Conservation (phyloP, 2,113 vertebrate genomes). For the Columba livia region DNA sequence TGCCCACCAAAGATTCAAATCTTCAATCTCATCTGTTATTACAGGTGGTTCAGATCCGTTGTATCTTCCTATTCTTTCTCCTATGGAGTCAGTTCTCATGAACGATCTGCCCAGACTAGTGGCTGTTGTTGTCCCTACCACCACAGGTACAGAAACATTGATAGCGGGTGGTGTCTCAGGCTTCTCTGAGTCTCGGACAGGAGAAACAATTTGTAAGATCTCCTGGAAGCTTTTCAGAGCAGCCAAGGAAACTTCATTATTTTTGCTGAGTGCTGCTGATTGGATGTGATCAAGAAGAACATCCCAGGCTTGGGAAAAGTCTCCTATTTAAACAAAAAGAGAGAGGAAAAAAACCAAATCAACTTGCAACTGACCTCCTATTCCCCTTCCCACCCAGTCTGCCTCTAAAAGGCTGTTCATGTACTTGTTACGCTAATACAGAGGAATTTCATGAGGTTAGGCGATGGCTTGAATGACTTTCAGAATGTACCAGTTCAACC, state of each 20-base stretch:
- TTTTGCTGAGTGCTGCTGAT: slow-evolving; percentile 97
- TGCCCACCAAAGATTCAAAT: slow-evolving; percentile 96
- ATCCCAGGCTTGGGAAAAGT: slow-evolving; percentile 98
- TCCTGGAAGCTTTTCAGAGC: slow-evolving; percentile 99
- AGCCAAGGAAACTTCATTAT: slow-evolving; percentile 96
- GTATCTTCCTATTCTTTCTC: slow-evolving; percentile 87
- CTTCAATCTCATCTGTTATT: slow-evolving; percentile 90
- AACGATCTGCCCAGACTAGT: slow-evolving; percentile 87
- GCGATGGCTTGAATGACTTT: background rate
- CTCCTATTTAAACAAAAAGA: slow-evolving; percentile 76
- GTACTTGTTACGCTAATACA: background rate
- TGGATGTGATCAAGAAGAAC: slow-evolving; percentile 97
- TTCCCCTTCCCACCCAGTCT: background rate
- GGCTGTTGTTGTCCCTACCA: slow-evolving; percentile 85
- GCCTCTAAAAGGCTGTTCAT: background rate
- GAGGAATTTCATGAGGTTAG: background rate
- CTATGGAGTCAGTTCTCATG: slow-evolving; percentile 89
- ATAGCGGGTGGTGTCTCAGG: slow-evolving; percentile 84
- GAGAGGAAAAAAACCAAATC: background rate
- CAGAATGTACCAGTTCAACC: background rate
- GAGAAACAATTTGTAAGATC: slow-evolving; percentile 96
- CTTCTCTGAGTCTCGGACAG: slow-evolving; percentile 88
- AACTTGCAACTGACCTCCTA: background rate
- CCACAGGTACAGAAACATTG: slow-evolving; percentile 85
- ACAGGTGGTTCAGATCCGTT: slow-evolving; percentile 76